These are phyloP conservation scores for Microcebus tavaratra DNA, from an alignment of 2,113 vertebrate species.

Conservation along the genomic window DNA sequence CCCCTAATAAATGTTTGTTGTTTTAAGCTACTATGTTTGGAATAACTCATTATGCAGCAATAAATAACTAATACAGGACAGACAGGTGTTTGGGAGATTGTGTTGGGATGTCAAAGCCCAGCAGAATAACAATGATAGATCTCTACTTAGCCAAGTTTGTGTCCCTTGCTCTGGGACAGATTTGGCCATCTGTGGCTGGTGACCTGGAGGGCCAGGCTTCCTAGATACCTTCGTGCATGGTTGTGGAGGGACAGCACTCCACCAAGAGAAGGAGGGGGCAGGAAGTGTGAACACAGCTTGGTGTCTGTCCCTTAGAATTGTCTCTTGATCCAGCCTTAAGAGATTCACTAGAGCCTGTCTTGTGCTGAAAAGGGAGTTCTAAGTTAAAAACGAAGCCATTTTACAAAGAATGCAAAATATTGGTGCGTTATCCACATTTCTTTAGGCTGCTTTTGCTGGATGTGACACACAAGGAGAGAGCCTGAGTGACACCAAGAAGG, in stretches of 20 bases:
- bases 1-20: neutral
- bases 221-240: neutral
- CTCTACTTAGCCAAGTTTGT: neutral
- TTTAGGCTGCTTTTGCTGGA: neutral
- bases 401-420: neutral
- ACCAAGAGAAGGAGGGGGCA: neutral
- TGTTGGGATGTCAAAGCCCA: neutral
- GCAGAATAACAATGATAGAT: neutral
- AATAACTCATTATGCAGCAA: neutral
- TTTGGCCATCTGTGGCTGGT: neutral
- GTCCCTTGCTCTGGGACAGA: neutral
- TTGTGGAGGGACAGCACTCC: neutral
- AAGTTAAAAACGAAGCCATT: neutral
- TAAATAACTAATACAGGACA: neutral
- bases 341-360: neutral
- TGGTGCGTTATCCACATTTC: neutral
- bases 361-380: neutral
- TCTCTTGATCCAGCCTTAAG: neutral
- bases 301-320: neutral
- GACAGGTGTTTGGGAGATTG: neutral
- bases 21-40: constrained; percentile 9
- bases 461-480: neutral
- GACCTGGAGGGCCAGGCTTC: neutral
- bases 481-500: neutral
- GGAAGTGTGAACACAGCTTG: neutral